A percentile compares a stretch with the other conserved stretches of the same genome.
Evolutionary conservation across 2,113 vertebrate genomes (phyloP).

Genomic region (Ariopsis seemanni): DNA sequence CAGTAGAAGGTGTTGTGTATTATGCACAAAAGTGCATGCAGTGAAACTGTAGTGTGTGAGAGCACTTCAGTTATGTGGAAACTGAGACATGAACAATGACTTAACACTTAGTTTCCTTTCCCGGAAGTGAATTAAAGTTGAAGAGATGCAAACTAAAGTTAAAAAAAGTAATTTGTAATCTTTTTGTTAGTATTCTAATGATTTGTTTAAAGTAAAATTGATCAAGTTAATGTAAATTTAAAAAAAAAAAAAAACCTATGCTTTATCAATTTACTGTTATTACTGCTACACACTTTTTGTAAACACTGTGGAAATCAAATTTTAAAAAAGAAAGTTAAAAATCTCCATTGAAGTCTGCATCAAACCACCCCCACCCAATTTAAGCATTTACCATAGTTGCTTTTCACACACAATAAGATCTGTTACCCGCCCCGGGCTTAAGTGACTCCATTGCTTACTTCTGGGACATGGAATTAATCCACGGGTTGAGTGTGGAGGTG

Average conservation of each 20-base stretch:
- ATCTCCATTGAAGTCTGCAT: background rate
- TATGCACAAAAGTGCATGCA: background rate
- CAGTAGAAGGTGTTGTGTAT: background rate
- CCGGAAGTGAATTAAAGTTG: background rate
- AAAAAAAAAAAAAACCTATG: too few species aligned
- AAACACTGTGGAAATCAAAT: background rate
- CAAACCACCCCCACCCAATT: background rate
- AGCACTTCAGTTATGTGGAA: background rate
- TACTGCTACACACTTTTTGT: background rate
- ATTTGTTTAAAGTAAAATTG: background rate
- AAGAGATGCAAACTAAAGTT: background rate
- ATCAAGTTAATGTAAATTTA: too few species aligned
- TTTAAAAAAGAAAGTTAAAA: background rate
- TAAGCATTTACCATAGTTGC: background rate
- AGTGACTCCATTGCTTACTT: conserved; percentile 59
- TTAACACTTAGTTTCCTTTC: background rate
- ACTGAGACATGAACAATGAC: background rate
- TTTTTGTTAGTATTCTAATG: too few species aligned
- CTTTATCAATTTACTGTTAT: background rate
- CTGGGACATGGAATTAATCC: conserved; percentile 74
- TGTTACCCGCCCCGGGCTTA: background rate
- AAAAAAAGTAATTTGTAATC: too few species aligned
- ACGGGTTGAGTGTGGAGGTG: conserved; percentile 74
- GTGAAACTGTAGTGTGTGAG: background rate
- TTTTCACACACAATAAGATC: background rate